Evolutionary conservation across 2,797 vertebrate genomes (phyloP), one percentile per base, ranked within the genome.

Genomic region (Phataginus tricuspis): DNA sequence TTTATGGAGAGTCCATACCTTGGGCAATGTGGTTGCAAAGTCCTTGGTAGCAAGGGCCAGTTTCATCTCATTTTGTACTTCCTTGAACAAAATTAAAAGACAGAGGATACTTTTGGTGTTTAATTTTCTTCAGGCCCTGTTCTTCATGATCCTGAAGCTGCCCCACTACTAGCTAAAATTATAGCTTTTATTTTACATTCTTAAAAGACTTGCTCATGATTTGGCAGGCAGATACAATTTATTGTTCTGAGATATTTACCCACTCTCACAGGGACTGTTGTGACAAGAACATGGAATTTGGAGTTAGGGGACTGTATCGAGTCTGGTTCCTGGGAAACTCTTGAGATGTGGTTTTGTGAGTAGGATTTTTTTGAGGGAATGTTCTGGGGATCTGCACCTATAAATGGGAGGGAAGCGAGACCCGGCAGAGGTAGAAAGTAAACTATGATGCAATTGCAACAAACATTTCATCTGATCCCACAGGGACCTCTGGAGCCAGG

Each of bases 151-250:
- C 75, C 31, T 37, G 74, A 95, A 63, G 37, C 91, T 94, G 75
- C 84, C 92, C 49, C 59, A 64, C 49, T 74, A 95, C 8, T 61
- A 82, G 63, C 77, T 96, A 95, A 84, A 96, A 94, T 78, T 92
- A 94, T n/a, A 93, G 74, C 57, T 89, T 94, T 53, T 97, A 59
- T 83, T 97, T 96, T 82, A 51, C 25, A 63, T 88, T 92, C 66
- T 80, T 80, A 63, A 93, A 86, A 95, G 91, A 97, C 94, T 63
- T 96, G 86, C 89, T 93, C 94, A 87, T 91, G 94, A 91, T 51
- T 97, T 95, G 94, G 93, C 79, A 96, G 79, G 79, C 57, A 86
- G 86, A 77, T 80, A 68, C 0, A 64, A 45, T 92, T 95, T 78
- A 90, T 85, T 77, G 66, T 79, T 75, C 86, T 87, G 69, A 91